Base-by-base conservation (phyloP, 1,140 invertebrate species). In the Calliopsis andreniformis region DNA sequence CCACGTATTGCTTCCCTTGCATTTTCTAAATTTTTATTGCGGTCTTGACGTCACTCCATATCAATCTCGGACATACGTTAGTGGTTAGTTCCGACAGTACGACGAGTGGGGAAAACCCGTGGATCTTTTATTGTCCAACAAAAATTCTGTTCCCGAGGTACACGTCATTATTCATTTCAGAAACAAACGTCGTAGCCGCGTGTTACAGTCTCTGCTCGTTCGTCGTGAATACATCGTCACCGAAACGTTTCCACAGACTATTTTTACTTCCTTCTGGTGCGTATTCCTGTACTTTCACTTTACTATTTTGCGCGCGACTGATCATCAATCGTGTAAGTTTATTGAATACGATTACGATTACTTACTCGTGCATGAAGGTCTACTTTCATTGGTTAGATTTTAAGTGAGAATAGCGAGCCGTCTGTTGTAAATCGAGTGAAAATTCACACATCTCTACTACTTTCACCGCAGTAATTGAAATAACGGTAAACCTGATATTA, bases 401-500 rank as follows among this genome's bases (percentile, higher is more conserved):
- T 35, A 56, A 47, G 20, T 3, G 30, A 25, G 62, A 63, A 43
- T 47, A 49, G 4, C 28, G 14, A 20, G 43, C 30, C 49, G 66
- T 43, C 16, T 25, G 18, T 35, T 35, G 25, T 16, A 28, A 4
- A 2, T 18, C n/a, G 2, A 28, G 30, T 67, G 51, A 47, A 67
- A 67, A 67, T 75, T 55, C 42, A 43, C n/a, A 35, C 51, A 45
- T 64, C 20, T 55, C n/a, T n/a, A 56, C 63, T 67, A 75, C 71
- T 75, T 67, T 75, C 51, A 67, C 51, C 30, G 12, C 42, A 6
- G 6, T n/a, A 14, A 53, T 42, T 23, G 1, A 64, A 42, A n/a
- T 67, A 75, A 75, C 63, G 42, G 51, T 75, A 56, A 28, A 67
- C 51, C 0, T 12, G 14, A 73, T 73, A 73, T 75, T 67, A 32